Evolutionary conservation across 1,140 invertebrate genomes (phyloP).

Genomic region (Caenorhabditis remanei): DNA sequence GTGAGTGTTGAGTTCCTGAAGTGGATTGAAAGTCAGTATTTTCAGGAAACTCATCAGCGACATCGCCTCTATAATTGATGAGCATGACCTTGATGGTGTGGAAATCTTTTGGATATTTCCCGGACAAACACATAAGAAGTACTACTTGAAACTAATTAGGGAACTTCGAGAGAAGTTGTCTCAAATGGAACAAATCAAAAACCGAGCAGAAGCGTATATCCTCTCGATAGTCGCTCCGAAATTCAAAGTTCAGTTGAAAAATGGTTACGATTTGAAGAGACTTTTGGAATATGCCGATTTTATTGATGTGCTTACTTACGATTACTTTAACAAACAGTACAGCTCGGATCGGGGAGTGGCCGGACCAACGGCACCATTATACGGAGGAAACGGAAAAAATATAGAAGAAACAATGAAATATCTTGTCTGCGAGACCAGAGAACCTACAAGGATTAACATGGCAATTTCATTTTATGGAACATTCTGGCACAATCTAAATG

Average conservation of each 20-base stretch:
- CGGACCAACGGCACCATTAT: conserved; percentile 72
- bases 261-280: conserved; percentile 70
- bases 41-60: conserved; percentile 61
- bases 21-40: neutral
- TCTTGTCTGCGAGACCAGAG: conserved; percentile 69
- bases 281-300: conserved; percentile 72
- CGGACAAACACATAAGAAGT: conserved; percentile 80
- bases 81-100: conserved; percentile 65
- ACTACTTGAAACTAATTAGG: conserved; percentile 65
- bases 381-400: conserved; percentile 71
- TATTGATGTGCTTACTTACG: conserved; percentile 75
- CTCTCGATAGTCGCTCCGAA: conserved; percentile 72
- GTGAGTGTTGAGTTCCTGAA: neutral
- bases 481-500: conserved; percentile 74
- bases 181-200: neutral
- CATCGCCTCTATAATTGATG: conserved; percentile 60
- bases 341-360: conserved; percentile 72
- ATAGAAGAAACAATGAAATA: conserved; percentile 75
- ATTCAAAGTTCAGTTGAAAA: conserved; percentile 70
- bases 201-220: neutral
- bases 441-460: conserved; percentile 66
- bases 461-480: conserved; percentile 76
- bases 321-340: conserved; percentile 69
- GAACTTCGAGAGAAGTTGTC: conserved; percentile 65
- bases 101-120: conserved; percentile 83